These are phyloP conservation scores for Ascidia mentula DNA, from an alignment of 23 tunicate species.

Conservation along the genomic window DNA sequence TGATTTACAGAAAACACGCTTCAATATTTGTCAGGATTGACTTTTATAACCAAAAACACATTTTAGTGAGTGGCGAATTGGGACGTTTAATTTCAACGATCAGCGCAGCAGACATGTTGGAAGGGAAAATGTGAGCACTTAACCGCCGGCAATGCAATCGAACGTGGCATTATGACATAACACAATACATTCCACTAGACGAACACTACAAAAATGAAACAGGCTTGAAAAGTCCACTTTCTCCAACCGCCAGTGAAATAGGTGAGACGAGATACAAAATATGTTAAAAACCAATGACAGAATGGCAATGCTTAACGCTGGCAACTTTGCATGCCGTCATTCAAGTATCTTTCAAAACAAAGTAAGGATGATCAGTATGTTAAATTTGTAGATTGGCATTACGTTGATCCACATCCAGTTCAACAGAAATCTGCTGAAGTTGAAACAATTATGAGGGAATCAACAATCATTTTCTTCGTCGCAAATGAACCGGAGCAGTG, in stretches of 20 bases:
- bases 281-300: too few species aligned
- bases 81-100: not conserved
- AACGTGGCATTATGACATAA: not conserved
- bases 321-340: too few species aligned
- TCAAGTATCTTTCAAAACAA: too few species aligned
- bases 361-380: too few species aligned
- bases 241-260: not conserved
- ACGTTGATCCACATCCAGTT: not conserved
- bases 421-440: not conserved
- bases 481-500: slow-evolving; percentile 24
- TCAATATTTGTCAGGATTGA: too few species aligned
- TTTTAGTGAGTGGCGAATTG: not conserved
- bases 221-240: not conserved
- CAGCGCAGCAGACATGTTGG: not conserved
- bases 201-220: not conserved
- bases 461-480: slow-evolving; percentile 35
- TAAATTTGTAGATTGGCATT: not conserved
- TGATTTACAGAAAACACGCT: too few species aligned
- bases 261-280: too few species aligned
- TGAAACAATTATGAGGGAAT: not conserved
- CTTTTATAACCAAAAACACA: too few species aligned
- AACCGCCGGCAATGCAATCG: not conserved
- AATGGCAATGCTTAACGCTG: too few species aligned
- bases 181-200: not conserved
- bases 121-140: not conserved